A percentile compares a stretch with the other conserved stretches of the same genome.
phyloP scores from a whole-genome alignment of 2,113 vertebrate species.

The Atrichornis clamosus region DNA sequence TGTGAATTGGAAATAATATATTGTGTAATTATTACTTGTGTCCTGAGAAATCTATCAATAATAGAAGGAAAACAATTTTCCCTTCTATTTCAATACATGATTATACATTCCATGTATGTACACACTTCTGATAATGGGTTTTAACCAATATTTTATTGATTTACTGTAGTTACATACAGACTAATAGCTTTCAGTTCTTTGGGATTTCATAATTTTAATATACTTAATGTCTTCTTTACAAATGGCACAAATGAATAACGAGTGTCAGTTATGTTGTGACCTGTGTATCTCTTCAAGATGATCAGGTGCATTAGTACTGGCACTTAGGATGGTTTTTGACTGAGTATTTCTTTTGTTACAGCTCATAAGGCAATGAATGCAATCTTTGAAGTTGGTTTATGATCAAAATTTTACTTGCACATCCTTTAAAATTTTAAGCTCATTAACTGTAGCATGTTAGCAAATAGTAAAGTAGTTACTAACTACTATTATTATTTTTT shows the following conservation, averaged over 20 bases:
- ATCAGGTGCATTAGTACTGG: neutral
- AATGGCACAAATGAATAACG: neutral
- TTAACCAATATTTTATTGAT: conserved; percentile 6
- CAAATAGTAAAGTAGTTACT: neutral
- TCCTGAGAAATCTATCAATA: neutral
- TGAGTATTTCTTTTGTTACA: conserved; percentile 1
- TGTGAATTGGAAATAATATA: neutral
- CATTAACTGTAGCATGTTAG: neutral
- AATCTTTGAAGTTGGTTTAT: neutral
- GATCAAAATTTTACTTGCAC: neutral
- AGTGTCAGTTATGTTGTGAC: neutral
- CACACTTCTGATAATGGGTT: neutral
- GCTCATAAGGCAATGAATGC: neutral
- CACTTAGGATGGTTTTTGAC: neutral
- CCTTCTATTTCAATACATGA: neutral
- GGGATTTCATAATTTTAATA: neutral
- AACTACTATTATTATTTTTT: neutral
- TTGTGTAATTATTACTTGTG: neutral
- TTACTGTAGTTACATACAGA: neutral
- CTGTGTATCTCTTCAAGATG: neutral
- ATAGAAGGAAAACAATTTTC: neutral
- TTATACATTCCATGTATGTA: neutral
- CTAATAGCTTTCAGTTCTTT: neutral
- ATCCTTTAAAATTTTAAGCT: neutral
- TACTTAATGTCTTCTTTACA: neutral